A percentile compares a stretch with the other conserved stretches of the same genome.
Evolutionary conservation across 1,140 invertebrate genomes (phyloP).

Genomic region (Bombyx mandarina): DNA sequence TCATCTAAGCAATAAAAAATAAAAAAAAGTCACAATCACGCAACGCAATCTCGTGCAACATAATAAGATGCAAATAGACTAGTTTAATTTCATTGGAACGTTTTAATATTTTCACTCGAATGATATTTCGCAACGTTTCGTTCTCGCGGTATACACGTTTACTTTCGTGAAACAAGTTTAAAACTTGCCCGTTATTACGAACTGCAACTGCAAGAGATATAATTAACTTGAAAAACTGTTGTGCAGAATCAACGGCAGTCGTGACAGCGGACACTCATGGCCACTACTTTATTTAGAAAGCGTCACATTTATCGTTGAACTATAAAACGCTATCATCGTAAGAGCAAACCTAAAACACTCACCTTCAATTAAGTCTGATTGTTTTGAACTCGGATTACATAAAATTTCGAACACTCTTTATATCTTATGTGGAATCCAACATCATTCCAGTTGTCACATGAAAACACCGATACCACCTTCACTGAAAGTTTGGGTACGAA

Average conservation of each 20-base stretch:
- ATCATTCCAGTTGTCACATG: conserved; percentile 54
- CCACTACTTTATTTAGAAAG: conserved; percentile 66
- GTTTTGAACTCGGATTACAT: conserved; percentile 17
- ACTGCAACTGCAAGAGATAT: conserved; percentile 10
- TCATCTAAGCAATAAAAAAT: too few relatives aligned
- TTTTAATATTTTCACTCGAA: conserved; percentile 7
- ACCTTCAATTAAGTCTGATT: conserved; percentile 24
- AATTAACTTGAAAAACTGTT: conserved; percentile 17
- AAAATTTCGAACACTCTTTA: conserved; percentile 36
- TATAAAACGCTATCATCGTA: conserved; percentile 32
- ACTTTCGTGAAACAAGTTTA: conserved; percentile 33
- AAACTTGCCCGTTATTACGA: conserved; percentile 2
- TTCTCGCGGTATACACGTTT: conserved; percentile 16
- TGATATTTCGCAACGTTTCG: conserved; percentile 24
- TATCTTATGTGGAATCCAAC: conserved; percentile 57
- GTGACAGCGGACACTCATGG: conserved; percentile 62
- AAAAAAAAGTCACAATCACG: not conserved
- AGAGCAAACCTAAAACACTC: conserved; percentile 17
- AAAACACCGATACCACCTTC: conserved; percentile 52
- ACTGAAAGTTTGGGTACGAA: conserved; percentile 38
- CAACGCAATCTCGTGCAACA: not conserved
- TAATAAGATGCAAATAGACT: conserved; percentile 4
- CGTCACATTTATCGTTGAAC: conserved; percentile 51
- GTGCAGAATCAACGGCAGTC: conserved; percentile 31
- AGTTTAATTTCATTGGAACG: conserved; percentile 1